Conservation (phyloP, 1,140 invertebrate species). For the Leptinotarsa defecta region DNA sequence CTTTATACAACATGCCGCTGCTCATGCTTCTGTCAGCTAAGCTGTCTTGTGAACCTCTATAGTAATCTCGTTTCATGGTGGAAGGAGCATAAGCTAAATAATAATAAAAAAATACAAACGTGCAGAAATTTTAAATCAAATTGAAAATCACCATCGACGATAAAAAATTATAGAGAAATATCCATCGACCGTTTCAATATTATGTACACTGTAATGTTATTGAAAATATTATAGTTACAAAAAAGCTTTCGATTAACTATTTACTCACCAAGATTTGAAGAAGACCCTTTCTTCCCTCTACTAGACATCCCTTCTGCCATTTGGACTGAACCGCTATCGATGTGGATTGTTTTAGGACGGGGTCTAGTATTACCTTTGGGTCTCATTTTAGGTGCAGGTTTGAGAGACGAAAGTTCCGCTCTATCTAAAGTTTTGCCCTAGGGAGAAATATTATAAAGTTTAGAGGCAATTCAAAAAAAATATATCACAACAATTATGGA, state of each 20-base stretch:
- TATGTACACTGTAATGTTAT: slow-evolving; percentile 2
- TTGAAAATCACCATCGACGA: slow-evolving; percentile 27
- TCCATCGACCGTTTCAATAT: not conserved
- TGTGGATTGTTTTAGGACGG: slow-evolving; percentile 85
- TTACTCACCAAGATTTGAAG: slow-evolving; percentile 68
- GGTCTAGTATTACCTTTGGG: slow-evolving; percentile 66
- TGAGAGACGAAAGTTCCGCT: slow-evolving; percentile 68
- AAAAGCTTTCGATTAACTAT: not conserved
- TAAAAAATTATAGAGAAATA: slow-evolving; percentile 51
- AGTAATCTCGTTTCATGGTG: slow-evolving; percentile 82
- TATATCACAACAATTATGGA: not conserved
- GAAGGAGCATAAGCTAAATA: slow-evolving; percentile 50
- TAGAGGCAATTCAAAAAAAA: not conserved
- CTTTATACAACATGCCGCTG: slow-evolving; percentile 61
- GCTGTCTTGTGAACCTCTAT: slow-evolving; percentile 84
- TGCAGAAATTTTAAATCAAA: slow-evolving; percentile 22
- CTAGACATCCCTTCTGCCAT: slow-evolving; percentile 77
- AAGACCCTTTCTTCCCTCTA: slow-evolving; percentile 79
- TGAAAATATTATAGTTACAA: slow-evolving; percentile 36
- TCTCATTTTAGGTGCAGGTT: slow-evolving; percentile 64
- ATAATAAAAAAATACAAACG: slow-evolving; percentile 41
- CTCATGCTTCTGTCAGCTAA: slow-evolving; percentile 68
- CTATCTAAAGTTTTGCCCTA: slow-evolving; percentile 79
- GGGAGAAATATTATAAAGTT: slow-evolving; percentile 37
- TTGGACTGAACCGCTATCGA: slow-evolving; percentile 76